A percentile compares a stretch with the other conserved stretches of the same genome.
phyloP scores from a whole-genome alignment of 2,888 invertebrate genomes.

The Perdita meconis region DNA sequence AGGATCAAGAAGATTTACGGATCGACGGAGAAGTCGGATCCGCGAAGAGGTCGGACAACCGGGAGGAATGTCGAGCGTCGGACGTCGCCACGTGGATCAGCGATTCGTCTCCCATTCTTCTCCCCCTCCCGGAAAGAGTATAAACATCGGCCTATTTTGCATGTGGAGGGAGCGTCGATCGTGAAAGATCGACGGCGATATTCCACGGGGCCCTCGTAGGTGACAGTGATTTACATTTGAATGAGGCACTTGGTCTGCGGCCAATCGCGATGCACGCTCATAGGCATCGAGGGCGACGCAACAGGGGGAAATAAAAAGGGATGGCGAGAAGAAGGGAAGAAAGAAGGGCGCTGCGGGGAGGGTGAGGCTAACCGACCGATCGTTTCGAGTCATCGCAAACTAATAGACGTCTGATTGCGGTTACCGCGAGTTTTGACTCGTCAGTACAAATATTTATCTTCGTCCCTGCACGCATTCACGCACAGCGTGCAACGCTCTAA shows the following conservation, averaged over 20 bases:
- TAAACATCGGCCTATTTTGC: conserved; percentile 48
- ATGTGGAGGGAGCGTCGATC: conserved; percentile 51
- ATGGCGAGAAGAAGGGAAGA: conserved; percentile 13
- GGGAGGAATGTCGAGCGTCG: conserved; percentile 17
- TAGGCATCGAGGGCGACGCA: neutral
- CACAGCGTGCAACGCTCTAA: conserved; percentile 66
- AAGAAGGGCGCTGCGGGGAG: too few species aligned
- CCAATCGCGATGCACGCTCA: conserved; percentile 9
- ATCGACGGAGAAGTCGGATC: conserved; percentile 11
- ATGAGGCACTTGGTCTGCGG: conserved; percentile 48
- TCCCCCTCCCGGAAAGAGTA: conserved; percentile 32
- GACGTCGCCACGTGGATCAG: conserved; percentile 48
- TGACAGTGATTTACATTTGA: conserved; percentile 75
- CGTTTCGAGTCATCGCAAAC: conserved; percentile 66
- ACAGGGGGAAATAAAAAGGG: conserved; percentile 27
- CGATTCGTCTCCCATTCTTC: conserved; percentile 54
- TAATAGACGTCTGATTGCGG: conserved; percentile 76
- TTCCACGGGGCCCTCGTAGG: conserved; percentile 57
- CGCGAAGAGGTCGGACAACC: neutral
- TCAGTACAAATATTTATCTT: conserved; percentile 82
- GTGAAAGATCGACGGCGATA: conserved; percentile 59
- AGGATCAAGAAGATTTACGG: conserved; percentile 26
- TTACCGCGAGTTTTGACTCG: conserved; percentile 77
- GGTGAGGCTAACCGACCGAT: conserved; percentile 29
- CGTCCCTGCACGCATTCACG: conserved; percentile 73